Conservation (phyloP, 2,888 invertebrate genomes). For the Tachystola acroxantha region DNA sequence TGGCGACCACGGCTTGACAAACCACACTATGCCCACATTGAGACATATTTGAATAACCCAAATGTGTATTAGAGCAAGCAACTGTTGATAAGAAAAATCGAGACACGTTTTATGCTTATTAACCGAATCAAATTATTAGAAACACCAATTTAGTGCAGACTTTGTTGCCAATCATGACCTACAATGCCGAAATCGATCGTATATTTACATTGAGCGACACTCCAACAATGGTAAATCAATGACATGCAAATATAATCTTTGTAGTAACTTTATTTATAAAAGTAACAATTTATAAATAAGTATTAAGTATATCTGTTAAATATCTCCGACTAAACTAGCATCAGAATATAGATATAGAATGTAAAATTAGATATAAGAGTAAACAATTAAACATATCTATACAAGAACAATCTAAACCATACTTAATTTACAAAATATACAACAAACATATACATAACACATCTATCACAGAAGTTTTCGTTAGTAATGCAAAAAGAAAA, state of each 20-base stretch:
- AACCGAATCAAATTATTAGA: conserved; percentile 5
- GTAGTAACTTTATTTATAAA: conserved; percentile 9
- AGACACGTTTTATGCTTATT: conserved; percentile 9
- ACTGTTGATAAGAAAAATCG: conserved; percentile 16
- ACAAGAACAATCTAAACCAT: no score
- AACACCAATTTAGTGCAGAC: not conserved
- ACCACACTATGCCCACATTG: conserved; percentile 32
- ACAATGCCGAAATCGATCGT: not conserved
- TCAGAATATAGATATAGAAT: not conserved
- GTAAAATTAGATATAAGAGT: no score
- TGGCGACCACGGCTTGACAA: conserved; percentile 18
- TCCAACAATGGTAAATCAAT: not conserved
- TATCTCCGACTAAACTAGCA: not conserved
- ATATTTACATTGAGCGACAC: not conserved
- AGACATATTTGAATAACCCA: conserved; percentile 35
- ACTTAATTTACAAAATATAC: not conserved
- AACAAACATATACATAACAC: conserved; percentile 21
- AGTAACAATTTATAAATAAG: conserved; percentile 8
- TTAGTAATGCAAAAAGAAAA: conserved; percentile 12
- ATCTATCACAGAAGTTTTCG: conserved; percentile 58
- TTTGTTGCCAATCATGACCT: not conserved
- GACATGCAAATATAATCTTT: not conserved
- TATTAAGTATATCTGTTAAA: not conserved
- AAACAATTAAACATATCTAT: not conserved
- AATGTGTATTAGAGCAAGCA: conserved; percentile 33